phyloP scores from a whole-genome alignment of 2,888 invertebrate species.

The Morpho helenor region DNA sequence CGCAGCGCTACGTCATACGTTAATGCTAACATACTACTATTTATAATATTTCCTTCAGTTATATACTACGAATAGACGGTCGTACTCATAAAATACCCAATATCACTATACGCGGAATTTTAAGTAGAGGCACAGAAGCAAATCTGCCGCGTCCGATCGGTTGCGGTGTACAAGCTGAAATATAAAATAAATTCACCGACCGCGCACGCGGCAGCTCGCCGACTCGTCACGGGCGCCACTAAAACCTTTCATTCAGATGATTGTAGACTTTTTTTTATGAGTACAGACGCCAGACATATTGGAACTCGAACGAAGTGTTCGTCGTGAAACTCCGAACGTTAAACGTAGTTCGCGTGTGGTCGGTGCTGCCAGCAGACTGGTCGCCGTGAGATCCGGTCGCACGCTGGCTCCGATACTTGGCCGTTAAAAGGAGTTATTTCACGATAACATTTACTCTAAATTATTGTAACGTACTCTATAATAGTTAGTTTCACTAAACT shows the following conservation, averaged over 20 bases:
- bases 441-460: background rate
- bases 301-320: conserved; percentile 11
- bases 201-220: too few species aligned
- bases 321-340: background rate
- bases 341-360: background rate
- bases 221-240: too few species aligned
- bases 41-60: background rate
- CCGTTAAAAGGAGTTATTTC: conserved; percentile 8
- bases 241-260: too few species aligned
- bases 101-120: background rate
- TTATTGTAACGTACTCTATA: conserved; percentile 2
- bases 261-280: too few species aligned
- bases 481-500: background rate
- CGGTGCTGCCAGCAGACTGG: conserved; percentile 49
- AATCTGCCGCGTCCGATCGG: too few species aligned
- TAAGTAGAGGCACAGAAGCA: too few species aligned
- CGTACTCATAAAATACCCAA: background rate
- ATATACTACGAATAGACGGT: background rate
- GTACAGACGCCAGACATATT: too few species aligned
- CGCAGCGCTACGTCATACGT: conserved; percentile 5
- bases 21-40: background rate
- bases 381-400: conserved; percentile 73
- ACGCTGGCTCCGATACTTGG: conserved; percentile 50
- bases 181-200: too few species aligned
- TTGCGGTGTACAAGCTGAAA: too few species aligned